A percentile compares a stretch with the other conserved stretches of the same genome.
Evolutionary conservation across 2,797 vertebrate species (phyloP).

Genomic region (Etheostoma nigrum): DNA sequence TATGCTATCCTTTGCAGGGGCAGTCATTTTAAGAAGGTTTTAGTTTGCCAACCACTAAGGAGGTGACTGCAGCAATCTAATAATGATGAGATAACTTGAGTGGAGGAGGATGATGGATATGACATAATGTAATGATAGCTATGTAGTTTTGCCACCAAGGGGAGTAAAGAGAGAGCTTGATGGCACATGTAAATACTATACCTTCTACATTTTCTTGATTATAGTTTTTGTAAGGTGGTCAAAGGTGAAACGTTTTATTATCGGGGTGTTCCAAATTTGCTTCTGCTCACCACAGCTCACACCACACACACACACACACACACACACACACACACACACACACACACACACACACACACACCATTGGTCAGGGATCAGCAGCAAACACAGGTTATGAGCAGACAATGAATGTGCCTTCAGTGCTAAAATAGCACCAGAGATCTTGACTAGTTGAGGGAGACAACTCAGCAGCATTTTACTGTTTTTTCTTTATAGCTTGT

Average conservation of each 20-base stretch:
- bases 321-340: neutral
- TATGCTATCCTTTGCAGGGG: conserved; percentile 39
- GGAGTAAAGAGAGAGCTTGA: conserved; percentile 70
- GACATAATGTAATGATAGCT: conserved; percentile 78
- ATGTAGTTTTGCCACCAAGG: conserved; percentile 71
- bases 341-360: conserved; percentile 11
- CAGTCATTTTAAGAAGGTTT: conserved; percentile 71
- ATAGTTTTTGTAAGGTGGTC: conserved; percentile 53
- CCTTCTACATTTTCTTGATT: conserved; percentile 58
- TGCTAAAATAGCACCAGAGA: conserved; percentile 49
- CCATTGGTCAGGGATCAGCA: conserved; percentile 40
- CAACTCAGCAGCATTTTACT: conserved; percentile 58
- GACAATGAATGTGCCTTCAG: conserved; percentile 39
- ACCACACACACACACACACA: neutral
- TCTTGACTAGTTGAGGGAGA: conserved; percentile 67
- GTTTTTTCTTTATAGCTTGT: conserved; percentile 75
- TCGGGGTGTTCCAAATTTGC: conserved; percentile 42
- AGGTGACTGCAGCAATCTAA: conserved; percentile 81
- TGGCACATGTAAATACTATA: conserved; percentile 70
- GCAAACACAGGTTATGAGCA: conserved; percentile 51
- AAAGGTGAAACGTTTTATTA: conserved; percentile 64
- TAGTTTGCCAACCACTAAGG: conserved; percentile 73
- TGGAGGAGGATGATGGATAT: conserved; percentile 84
- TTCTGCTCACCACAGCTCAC: conserved; percentile 28
- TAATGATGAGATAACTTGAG: conserved; percentile 81